A percentile compares a stretch with the other conserved stretches of the same genome.
phyloP scores from a whole-genome alignment of 2,797 vertebrate species.

The Peromyscus eremicus region DNA sequence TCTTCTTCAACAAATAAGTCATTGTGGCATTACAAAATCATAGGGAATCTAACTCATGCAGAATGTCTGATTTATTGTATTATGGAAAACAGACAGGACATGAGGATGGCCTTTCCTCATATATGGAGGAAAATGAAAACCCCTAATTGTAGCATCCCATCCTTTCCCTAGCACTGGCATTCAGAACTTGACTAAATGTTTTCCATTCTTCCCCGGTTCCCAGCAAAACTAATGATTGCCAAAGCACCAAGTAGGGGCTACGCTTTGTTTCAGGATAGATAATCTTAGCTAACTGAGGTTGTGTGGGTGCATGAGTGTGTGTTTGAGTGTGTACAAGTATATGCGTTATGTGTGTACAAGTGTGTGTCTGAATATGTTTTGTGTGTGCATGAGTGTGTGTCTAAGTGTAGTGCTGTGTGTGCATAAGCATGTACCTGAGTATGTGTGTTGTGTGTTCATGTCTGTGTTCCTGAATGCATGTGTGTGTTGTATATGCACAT shows the following conservation, averaged over 20 bases:
- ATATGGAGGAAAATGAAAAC: not conserved
- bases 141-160: not conserved
- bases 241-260: not conserved
- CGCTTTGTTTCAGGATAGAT: not conserved
- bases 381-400: not conserved
- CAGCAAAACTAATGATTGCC: conserved; percentile 1
- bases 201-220: not conserved
- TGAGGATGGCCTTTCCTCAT: not conserved
- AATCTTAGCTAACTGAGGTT: not conserved
- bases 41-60: not conserved
- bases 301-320: not conserved
- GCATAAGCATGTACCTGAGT: not conserved
- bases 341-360: not conserved
- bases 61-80: not conserved
- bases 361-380: not conserved
- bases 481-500: no score
- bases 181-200: not conserved
- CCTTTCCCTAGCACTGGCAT: not conserved
- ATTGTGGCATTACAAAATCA: not conserved
- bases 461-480: not conserved
- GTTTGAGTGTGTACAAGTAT: not conserved
- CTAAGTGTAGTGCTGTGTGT: not conserved
- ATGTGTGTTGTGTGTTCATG: not conserved
- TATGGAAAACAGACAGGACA: not conserved
- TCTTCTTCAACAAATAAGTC: not conserved